Conservation (phyloP, 2,113 vertebrate genomes). For the Talpa occidentalis region DNA sequence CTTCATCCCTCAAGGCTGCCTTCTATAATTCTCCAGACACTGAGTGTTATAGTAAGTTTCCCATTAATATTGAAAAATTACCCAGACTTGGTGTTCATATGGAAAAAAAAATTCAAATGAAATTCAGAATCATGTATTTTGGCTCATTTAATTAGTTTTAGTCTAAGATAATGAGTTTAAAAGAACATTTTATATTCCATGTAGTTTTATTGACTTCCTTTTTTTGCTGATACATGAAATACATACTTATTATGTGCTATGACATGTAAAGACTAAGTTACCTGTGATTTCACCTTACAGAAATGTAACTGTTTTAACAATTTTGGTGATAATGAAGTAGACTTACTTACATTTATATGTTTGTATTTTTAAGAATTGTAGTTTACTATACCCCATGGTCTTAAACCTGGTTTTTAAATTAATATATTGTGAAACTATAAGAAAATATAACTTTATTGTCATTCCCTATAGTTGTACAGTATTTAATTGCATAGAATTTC, state of each 20-base stretch:
- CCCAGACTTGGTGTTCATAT: neutral
- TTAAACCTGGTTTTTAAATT: constrained; percentile 2
- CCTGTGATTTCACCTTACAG: neutral
- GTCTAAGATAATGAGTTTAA: constrained; percentile 35
- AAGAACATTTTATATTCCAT: neutral
- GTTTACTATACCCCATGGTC: neutral
- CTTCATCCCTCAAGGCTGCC: neutral
- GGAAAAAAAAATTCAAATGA: constrained; percentile 18
- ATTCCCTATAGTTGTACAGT: neutral
- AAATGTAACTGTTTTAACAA: neutral
- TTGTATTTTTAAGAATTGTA: neutral
- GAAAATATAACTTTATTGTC: neutral
- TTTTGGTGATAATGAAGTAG: neutral
- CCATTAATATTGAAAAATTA: constrained; percentile 32
- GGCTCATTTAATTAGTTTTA: constrained; percentile 46
- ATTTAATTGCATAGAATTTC: constrained; percentile 24
- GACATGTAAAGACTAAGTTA: neutral
- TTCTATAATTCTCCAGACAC: neutral
- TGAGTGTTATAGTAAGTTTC: neutral
- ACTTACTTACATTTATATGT: neutral
- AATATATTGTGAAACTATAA: neutral
- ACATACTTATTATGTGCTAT: neutral
- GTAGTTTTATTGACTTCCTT: neutral
- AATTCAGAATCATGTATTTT: constrained; percentile 36
- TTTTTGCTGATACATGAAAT: neutral